These are phyloP conservation scores for Selene dorsalis DNA, from an alignment of 2,797 vertebrate genomes.

Conservation along the genomic window DNA sequence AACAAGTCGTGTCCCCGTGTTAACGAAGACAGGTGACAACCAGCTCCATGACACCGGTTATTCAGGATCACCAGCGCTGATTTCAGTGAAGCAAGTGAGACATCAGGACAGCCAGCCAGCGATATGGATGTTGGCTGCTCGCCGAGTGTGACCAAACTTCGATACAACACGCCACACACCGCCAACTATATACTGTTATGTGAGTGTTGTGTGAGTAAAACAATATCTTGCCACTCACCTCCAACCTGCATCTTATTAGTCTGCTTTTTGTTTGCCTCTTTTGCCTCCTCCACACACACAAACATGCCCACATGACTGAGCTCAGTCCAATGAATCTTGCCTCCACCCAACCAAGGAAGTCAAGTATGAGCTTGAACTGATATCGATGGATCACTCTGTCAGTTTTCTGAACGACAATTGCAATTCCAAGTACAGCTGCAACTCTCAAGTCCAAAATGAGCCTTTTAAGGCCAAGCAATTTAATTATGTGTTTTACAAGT, in stretches of 20 bases:
- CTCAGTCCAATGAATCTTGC: background rate
- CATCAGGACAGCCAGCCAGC: too few species aligned
- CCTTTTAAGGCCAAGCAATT: background rate
- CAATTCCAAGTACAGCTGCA: background rate
- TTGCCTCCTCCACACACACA: too few species aligned
- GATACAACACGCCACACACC: background rate
- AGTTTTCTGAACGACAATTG: too few species aligned
- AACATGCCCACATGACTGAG: too few species aligned
- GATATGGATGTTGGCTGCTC: background rate
- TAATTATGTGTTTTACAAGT: background rate
- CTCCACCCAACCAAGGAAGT: background rate
- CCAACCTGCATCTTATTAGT: background rate
- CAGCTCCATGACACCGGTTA: background rate
- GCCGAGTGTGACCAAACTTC: background rate
- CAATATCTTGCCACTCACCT: background rate
- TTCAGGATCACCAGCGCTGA: too few species aligned
- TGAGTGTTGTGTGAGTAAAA: background rate
- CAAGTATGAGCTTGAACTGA: background rate
- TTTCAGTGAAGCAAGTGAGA: too few species aligned
- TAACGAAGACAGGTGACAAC: background rate
- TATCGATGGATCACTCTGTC: too few species aligned
- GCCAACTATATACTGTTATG: background rate
- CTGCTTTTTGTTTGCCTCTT: background rate
- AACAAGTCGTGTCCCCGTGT: too few species aligned
- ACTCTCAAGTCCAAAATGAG: background rate